Conservation (phyloP, 2,797 vertebrate species). For the Synaphobranchus kaupii region DNA sequence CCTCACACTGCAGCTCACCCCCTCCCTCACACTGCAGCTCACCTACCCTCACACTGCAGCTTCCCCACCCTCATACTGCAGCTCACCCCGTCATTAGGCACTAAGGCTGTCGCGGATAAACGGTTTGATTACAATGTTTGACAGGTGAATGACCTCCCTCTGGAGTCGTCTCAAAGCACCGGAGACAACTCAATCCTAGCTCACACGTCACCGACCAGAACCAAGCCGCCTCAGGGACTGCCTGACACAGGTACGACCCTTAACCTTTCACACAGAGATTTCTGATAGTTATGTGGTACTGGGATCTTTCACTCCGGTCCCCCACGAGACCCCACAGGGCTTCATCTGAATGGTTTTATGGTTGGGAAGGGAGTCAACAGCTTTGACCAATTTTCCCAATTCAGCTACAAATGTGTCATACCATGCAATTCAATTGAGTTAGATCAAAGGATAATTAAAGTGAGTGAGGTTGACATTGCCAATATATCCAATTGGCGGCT, state of each 20-base stretch:
- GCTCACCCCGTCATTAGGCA: background rate
- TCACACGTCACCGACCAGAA: conserved; percentile 1
- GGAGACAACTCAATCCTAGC: background rate
- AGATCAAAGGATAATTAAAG: background rate
- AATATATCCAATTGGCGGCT: background rate
- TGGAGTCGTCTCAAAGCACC: conserved; percentile 26
- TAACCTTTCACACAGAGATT: background rate
- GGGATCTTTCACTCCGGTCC: background rate
- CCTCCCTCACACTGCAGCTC: no score
- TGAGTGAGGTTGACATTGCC: background rate
- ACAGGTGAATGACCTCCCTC: conserved; percentile 24
- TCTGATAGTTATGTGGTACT: background rate
- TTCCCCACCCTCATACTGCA: background rate
- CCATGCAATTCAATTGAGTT: background rate
- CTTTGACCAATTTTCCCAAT: no score
- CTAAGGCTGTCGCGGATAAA: background rate
- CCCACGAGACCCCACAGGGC: background rate
- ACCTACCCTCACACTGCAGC: background rate
- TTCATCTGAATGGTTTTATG: background rate
- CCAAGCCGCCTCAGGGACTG: background rate
- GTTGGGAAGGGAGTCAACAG: background rate
- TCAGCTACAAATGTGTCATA: no score
- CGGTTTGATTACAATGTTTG: background rate
- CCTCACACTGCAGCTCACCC: no score
- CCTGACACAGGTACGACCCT: conserved; percentile 27